Base-by-base conservation (phyloP, 2,888 invertebrate species). In the Dichetophora obliterata region DNA sequence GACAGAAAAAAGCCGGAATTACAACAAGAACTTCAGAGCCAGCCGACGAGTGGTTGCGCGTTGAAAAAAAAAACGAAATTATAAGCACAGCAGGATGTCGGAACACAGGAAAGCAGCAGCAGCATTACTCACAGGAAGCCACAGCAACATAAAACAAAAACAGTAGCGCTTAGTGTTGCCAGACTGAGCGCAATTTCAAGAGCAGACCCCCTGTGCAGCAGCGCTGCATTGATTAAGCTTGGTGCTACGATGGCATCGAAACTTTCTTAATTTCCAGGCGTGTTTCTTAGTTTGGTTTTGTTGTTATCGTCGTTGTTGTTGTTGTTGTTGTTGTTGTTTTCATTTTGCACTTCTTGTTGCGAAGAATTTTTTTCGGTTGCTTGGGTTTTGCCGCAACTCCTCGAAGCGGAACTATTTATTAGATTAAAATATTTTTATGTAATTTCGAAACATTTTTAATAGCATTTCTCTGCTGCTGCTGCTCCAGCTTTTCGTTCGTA, bases 161-260 rank as follows among this genome's bases (percentile, higher is more conserved):
- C 14, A 59, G 57, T 27, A 59, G 5, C 19, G 34, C 54, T 16
- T 9, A 54, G 54, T 8, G 27, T 54, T 54, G 43, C 37, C 71
- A n/a, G 52, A 31, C 50, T 48, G 48, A 50, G 22, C n/a, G 22
- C 19, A 9, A 27, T 27, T 9, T 16, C 72, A 27, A 48, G 61
- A 11, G 24, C 48, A 61, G 59, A 9, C 37, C n/a, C 80, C 78
- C 75, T 79, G 70, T 78, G 80, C 77, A 75, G 80, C 79, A 78
- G 80, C 77, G 79, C 79, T 80, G 80, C 77, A 81, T 80, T 80
- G 79, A 81, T 80, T 81, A 79, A 79, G 77, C 80, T 78, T 43
- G 24, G 24, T 14, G 43, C 61, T 5, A 6, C 43, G 43, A 6
- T 57, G 59, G 16, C 59, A 9, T 22, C 31, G 52, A 19, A 70